phyloP scores from a whole-genome alignment of 2,113 vertebrate species.

The Syngnathus typhle region DNA sequence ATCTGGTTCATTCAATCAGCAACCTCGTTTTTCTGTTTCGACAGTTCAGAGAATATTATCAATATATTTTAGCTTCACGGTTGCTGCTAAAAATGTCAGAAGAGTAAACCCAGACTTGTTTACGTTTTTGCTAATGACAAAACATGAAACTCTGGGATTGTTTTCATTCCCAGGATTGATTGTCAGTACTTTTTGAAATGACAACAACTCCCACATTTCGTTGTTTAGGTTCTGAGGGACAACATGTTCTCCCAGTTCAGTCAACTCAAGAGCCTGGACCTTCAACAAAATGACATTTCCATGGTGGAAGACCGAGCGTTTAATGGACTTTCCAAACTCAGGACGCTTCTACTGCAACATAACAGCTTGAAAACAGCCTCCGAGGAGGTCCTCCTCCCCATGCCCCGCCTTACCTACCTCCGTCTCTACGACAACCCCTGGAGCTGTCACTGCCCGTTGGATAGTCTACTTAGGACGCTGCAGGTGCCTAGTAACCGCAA shows the following conservation, averaged over 20 bases:
- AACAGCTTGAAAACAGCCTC: conserved; percentile 79
- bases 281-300: conserved; percentile 89
- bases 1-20: neutral
- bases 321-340: conserved; percentile 81
- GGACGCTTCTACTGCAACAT: conserved; percentile 89
- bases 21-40: neutral
- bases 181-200: neutral
- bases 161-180: neutral
- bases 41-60: neutral
- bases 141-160: neutral
- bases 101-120: too few relatives aligned
- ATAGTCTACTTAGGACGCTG: conserved; percentile 83
- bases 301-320: conserved; percentile 84
- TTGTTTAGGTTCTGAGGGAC: conserved; percentile 72
- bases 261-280: conserved; percentile 83
- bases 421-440: conserved; percentile 94
- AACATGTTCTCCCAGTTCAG: conserved; percentile 84
- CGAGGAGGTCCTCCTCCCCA: conserved; percentile 83
- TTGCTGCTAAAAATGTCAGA: too few relatives aligned
- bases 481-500: conserved; percentile 89
- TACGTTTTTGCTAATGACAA: too few relatives aligned
- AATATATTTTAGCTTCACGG: neutral
- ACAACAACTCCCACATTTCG: neutral
- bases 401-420: conserved; percentile 81
- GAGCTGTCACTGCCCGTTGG: conserved; percentile 82